phyloP scores from a whole-genome alignment of 2,888 invertebrate species.

The Caenorhabditis afra region DNA sequence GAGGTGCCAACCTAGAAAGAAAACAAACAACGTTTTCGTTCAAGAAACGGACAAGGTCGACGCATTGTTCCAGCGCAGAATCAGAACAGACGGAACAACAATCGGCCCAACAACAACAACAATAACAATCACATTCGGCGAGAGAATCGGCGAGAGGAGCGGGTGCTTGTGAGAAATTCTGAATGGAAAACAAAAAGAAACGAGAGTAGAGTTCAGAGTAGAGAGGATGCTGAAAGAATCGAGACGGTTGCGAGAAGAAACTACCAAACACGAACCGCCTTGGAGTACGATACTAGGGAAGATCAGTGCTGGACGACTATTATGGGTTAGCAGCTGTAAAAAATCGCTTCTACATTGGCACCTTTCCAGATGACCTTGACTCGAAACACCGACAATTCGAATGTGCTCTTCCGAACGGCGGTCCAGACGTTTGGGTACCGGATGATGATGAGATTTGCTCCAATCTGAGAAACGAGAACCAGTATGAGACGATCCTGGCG shows the following conservation, averaged over 20 bases:
- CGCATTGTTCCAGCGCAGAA: slow-evolving; percentile 14
- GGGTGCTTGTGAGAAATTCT: background rate
- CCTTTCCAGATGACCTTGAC: background rate
- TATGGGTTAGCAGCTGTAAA: slow-evolving; percentile 5
- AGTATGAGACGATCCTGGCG: slow-evolving; percentile 2
- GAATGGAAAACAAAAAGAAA: background rate
- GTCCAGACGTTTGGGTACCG: background rate
- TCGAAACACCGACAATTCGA: background rate
- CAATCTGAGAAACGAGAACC: slow-evolving; percentile 1
- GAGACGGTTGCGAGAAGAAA: slow-evolving; percentile 21
- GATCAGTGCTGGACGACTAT: slow-evolving; percentile 36
- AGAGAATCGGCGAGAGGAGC: slow-evolving; percentile 15
- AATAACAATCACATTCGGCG: slow-evolving; percentile 18
- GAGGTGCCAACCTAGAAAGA: background rate
- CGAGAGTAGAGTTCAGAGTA: background rate
- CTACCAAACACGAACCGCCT: slow-evolving; percentile 38
- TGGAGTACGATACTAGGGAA: slow-evolving; percentile 37
- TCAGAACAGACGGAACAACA: slow-evolving; percentile 24
- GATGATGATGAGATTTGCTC: slow-evolving; percentile 1
- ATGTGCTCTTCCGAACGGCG: too few species aligned
- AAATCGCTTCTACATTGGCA: background rate
- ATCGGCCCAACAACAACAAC: slow-evolving; percentile 20
- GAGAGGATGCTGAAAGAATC: slow-evolving; percentile 43
- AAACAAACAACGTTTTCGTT: background rate
- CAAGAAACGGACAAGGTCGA: slow-evolving; percentile 16